These are phyloP conservation scores for Drosophila mulleri DNA, from an alignment of 2,888 invertebrate genomes.

Conservation along the genomic window DNA sequence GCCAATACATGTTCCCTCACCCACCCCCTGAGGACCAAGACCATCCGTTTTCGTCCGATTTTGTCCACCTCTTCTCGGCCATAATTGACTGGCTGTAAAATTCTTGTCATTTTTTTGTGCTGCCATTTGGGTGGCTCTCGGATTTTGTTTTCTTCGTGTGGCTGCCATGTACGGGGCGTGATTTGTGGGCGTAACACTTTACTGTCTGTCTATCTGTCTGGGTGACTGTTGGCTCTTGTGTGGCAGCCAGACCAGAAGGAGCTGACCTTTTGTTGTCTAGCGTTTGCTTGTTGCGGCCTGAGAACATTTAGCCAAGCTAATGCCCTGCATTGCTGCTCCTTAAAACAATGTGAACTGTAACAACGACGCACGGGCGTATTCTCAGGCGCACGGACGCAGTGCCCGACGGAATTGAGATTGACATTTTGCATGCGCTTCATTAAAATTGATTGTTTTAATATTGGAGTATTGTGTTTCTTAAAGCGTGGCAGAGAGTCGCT, in stretches of 20 bases:
- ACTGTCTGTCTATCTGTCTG: slow-evolving; percentile 29
- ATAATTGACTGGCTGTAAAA: slow-evolving; percentile 79
- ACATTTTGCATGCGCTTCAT: slow-evolving; percentile 30
- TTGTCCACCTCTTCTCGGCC: slow-evolving; percentile 48
- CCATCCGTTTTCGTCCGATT: slow-evolving; percentile 23
- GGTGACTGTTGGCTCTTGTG: not conserved
- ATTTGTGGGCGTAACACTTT: slow-evolving; percentile 77
- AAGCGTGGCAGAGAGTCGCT: no score
- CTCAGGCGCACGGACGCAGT: not conserved
- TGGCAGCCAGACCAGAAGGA: slow-evolving; percentile 21
- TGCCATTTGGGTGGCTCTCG: slow-evolving; percentile 49
- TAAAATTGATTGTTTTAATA: not conserved
- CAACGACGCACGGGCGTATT: not conserved
- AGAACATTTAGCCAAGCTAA: slow-evolving; percentile 66
- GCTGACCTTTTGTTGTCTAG: slow-evolving; percentile 73
- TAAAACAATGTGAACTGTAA: slow-evolving; percentile 37
- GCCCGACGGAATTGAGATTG: slow-evolving; percentile 27
- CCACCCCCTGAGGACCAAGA: not conserved
- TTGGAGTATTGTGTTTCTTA: not conserved
- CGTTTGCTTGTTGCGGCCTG: slow-evolving; percentile 54
- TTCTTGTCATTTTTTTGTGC: slow-evolving; percentile 69
- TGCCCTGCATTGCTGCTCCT: slow-evolving; percentile 52
- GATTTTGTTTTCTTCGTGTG: slow-evolving; percentile 42
- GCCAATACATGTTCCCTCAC: not conserved
- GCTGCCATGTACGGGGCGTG: slow-evolving; percentile 66